Evolutionary conservation across 2,113 vertebrate species (phyloP).

Genomic region (Struthio camelus): DNA sequence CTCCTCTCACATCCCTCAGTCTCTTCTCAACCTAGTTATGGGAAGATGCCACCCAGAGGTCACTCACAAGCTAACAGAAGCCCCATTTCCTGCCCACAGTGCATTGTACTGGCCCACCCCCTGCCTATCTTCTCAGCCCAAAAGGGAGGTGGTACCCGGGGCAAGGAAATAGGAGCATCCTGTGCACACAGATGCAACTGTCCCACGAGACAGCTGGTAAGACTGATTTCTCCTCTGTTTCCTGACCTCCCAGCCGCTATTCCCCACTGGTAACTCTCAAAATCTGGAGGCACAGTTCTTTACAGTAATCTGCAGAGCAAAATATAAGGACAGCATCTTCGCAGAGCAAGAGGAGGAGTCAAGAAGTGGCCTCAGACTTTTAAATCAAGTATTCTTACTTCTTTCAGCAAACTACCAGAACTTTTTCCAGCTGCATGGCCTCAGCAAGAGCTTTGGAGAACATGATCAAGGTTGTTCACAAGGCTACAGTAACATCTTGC

Average conservation of each 20-base stretch:
- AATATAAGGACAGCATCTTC: not conserved
- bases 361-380: not conserved
- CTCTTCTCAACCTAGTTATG: not conserved
- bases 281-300: not conserved
- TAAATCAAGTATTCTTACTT: not conserved
- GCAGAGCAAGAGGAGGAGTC: not conserved
- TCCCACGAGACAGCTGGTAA: not conserved
- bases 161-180: not conserved
- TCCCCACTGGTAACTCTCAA: not conserved
- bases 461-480: not conserved
- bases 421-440: not conserved
- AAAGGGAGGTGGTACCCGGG: not conserved
- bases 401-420: not conserved
- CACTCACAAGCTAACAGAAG: not conserved
- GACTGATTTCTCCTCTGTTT: not conserved
- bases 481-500: not conserved
- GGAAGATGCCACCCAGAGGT: not conserved
- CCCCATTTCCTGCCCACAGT: not conserved
- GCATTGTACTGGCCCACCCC: not conserved
- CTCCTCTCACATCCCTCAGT: not conserved
- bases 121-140: not conserved
- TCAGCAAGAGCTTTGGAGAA: not conserved
- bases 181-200: not conserved
- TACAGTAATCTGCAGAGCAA: not conserved
- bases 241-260: not conserved